phyloP scores from a whole-genome alignment of 1,140 invertebrate species.

The Atta cephalotes region DNA sequence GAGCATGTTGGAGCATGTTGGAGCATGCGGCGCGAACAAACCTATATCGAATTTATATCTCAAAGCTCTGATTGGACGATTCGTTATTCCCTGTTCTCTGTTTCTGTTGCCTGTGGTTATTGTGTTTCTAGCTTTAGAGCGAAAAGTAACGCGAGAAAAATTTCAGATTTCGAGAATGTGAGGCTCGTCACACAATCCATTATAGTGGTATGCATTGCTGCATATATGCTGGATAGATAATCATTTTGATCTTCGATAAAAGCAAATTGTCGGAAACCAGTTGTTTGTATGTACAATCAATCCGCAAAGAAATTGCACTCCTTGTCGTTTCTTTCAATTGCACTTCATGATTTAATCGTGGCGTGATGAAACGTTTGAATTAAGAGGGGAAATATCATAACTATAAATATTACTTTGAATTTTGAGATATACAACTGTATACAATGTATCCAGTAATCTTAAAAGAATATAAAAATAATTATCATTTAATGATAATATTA shows the following conservation, averaged over 20 bases:
- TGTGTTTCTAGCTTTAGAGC: too few species aligned
- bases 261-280: neutral
- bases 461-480: neutral
- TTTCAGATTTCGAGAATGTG: constrained; percentile 28
- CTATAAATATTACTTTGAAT: neutral
- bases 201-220: neutral
- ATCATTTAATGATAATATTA: neutral
- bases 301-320: constrained; percentile 25
- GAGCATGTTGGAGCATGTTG: too few species aligned
- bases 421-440: neutral
- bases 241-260: constrained; percentile 30
- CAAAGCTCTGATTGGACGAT: too few species aligned
- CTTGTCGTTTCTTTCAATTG: constrained; percentile 1
- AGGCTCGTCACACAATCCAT: neutral
- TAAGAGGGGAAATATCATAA: too few species aligned
- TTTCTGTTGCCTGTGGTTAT: too few species aligned
- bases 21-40: too few species aligned
- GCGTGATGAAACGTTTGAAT: too few species aligned
- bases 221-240: neutral
- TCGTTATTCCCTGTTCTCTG: too few species aligned
- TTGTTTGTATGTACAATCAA: constrained; percentile 30
- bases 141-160: constrained; percentile 5
- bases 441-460: neutral
- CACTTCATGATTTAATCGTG: constrained; percentile 43
- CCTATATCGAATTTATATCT: too few species aligned